phyloP scores from a whole-genome alignment of 2,797 vertebrate genomes.

The Liasis olivaceus region DNA sequence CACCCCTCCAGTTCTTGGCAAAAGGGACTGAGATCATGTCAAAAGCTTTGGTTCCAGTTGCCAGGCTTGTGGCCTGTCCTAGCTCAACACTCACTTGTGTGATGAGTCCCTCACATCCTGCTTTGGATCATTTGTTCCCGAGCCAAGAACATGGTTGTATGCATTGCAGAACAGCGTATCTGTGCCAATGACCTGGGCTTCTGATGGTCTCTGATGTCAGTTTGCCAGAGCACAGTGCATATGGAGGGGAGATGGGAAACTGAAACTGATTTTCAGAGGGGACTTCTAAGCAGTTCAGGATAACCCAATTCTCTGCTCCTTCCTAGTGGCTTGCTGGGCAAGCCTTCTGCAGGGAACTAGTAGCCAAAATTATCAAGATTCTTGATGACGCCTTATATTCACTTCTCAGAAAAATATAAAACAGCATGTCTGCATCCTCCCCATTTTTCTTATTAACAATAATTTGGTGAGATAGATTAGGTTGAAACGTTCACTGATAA shows the following conservation, averaged over 20 bases:
- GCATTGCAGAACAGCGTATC: neutral
- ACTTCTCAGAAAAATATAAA: neutral
- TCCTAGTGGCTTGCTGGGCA: neutral
- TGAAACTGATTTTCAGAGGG: neutral
- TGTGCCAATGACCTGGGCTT: neutral
- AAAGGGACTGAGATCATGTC: neutral
- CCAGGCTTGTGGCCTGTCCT: slow-evolving; percentile 11
- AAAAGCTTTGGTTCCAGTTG: slow-evolving; percentile 10
- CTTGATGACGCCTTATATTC: neutral
- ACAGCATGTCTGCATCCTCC: neutral
- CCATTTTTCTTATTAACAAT: neutral
- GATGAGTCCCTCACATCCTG: slow-evolving; percentile 10
- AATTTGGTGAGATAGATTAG: neutral
- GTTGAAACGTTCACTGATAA: neutral
- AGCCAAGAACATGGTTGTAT: neutral
- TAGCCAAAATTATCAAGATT: neutral
- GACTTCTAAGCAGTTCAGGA: neutral
- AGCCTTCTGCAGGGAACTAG: neutral
- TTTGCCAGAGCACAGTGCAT: neutral
- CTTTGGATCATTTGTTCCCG: neutral
- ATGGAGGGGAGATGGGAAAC: neutral
- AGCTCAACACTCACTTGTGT: slow-evolving; percentile 17
- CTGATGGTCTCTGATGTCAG: neutral
- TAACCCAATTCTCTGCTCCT: neutral
- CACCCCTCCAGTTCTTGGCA: slow-evolving; percentile 1